Conservation (phyloP, 2,797 vertebrate species). For the Anguilla obscura region DNA sequence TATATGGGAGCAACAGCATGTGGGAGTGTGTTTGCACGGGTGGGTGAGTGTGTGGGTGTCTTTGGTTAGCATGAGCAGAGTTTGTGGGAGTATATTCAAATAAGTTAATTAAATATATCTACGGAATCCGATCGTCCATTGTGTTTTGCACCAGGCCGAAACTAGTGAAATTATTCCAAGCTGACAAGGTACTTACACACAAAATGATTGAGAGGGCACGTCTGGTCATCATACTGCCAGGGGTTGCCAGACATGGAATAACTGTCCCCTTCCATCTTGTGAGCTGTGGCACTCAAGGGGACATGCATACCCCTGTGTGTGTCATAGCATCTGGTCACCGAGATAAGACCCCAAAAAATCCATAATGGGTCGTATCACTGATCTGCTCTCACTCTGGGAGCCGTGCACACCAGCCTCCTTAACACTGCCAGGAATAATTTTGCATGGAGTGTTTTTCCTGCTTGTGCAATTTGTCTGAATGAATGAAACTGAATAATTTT, state of each 20-base stretch:
- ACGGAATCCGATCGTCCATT: background rate
- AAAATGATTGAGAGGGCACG: background rate
- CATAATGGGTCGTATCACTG: background rate
- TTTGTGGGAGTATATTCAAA: background rate
- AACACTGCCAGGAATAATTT: background rate
- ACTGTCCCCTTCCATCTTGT: constrained; percentile 40
- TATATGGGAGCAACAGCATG: background rate
- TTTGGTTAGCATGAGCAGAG: background rate
- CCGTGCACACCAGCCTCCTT: background rate
- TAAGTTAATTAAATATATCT: background rate
- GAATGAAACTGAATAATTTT: background rate
- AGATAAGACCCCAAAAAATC: constrained; percentile 55
- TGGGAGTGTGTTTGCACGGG: constrained; percentile 21
- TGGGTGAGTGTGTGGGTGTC: constrained; percentile 41
- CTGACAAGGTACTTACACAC: background rate
- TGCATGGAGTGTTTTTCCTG: background rate
- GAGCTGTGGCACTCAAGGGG: constrained; percentile 51
- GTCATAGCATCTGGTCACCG: constrained; percentile 59
- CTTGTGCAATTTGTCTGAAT: background rate
- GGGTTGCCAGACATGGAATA: background rate
- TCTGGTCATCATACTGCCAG: background rate
- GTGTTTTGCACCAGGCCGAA: background rate
- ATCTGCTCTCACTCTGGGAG: constrained; percentile 2
- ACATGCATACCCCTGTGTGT: constrained; percentile 40
- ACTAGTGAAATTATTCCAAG: background rate